phyloP scores from a whole-genome alignment of 1,140 invertebrate genomes.

The Trachymyrmex septentrionalis region DNA sequence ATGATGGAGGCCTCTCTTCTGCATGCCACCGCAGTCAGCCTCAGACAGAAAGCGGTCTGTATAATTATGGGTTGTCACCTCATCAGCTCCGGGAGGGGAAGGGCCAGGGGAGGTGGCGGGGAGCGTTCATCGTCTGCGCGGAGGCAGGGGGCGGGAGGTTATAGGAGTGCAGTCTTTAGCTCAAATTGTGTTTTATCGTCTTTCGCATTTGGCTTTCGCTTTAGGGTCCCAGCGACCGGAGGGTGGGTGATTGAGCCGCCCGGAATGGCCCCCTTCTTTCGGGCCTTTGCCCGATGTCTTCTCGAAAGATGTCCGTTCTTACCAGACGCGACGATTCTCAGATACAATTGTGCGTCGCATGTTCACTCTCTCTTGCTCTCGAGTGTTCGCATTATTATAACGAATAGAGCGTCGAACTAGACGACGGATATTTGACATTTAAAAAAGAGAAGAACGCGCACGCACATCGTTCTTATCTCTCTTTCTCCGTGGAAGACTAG shows the following conservation, averaged over 20 bases:
- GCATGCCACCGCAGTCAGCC: conserved; percentile 86
- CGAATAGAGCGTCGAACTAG: neutral
- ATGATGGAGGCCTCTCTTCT: conserved; percentile 85
- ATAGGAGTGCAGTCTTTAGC: conserved; percentile 83
- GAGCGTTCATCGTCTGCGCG: conserved; percentile 53
- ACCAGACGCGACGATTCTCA: neutral
- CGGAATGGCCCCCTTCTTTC: neutral
- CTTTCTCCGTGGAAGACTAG: neutral
- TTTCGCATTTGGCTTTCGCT: conserved; percentile 68
- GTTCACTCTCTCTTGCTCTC: neutral
- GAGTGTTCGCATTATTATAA: neutral
- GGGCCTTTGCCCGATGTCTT: conserved; percentile 63
- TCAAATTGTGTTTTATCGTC: conserved; percentile 86
- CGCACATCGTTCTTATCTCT: neutral
- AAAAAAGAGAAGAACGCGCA: neutral
- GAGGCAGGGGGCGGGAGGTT: conserved; percentile 74
- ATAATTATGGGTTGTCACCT: conserved; percentile 88
- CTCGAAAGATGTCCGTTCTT: conserved; percentile 65
- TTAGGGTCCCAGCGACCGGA: conserved; percentile 35
- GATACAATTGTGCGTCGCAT: conserved; percentile 4
- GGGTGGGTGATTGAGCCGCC: conserved; percentile 42
- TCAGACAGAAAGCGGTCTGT: conserved; percentile 86
- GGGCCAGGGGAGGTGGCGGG: conserved; percentile 59
- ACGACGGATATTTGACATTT: neutral
- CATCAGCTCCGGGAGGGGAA: conserved; percentile 83